Evolutionary conservation across 2,888 invertebrate genomes (phyloP).

Genomic region (Phyto melanocephala): DNA sequence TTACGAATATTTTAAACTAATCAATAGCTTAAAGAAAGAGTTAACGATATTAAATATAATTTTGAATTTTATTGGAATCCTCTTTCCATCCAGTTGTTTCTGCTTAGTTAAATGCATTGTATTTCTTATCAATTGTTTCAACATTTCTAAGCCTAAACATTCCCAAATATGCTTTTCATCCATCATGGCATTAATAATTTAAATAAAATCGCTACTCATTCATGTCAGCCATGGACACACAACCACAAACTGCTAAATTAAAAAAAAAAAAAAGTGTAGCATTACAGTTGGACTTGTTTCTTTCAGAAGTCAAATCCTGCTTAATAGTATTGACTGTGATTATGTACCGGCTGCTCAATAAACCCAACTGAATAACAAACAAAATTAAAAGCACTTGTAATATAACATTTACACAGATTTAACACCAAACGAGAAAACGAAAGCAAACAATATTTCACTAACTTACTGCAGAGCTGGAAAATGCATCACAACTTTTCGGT

Average conservation of each 20-base stretch:
- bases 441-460: neutral
- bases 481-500: constrained; percentile 30
- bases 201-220: constrained; percentile 50
- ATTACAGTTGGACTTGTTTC: constrained; percentile 75
- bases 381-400: constrained; percentile 54
- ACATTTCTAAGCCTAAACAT: constrained; percentile 21
- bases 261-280: constrained; percentile 48
- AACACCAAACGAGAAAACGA: constrained; percentile 36
- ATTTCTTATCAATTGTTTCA: neutral
- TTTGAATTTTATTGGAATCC: no score
- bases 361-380: constrained; percentile 43
- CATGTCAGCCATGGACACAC: constrained; percentile 65
- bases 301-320: constrained; percentile 77
- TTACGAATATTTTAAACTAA: no score
- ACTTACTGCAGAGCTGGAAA: constrained; percentile 40
- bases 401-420: constrained; percentile 39
- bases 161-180: constrained; percentile 54
- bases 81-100: no score
- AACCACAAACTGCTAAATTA: constrained; percentile 54
- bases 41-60: no score
- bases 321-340: constrained; percentile 78
- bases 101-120: neutral
- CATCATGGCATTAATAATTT: constrained; percentile 60
- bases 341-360: constrained; percentile 74
- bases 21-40: no score